Conservation (phyloP, 2,888 invertebrate genomes). For the Diarsia rubi region DNA sequence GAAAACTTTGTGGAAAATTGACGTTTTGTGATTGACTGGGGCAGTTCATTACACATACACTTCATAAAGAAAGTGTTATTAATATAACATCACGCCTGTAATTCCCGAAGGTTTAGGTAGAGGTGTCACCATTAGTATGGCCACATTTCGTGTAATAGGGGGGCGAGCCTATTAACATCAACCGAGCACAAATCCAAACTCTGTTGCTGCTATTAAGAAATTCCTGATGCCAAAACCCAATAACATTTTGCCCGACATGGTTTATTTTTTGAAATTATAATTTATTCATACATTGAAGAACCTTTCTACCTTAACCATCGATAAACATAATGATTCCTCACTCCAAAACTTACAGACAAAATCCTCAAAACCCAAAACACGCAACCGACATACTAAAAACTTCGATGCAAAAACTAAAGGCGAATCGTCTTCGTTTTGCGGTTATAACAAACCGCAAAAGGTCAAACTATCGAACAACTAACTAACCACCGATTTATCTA, state of each 20-base stretch:
- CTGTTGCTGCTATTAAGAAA: no score
- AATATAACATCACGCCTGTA: no score
- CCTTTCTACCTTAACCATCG: background rate
- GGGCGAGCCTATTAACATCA: no score
- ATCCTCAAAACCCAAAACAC: conserved; percentile 22
- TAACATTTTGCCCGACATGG: no score
- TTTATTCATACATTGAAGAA: background rate
- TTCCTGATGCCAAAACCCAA: no score
- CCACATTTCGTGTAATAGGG: no score
- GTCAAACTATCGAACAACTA: conserved; percentile 66
- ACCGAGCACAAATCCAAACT: no score
- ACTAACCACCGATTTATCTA: conserved; percentile 62
- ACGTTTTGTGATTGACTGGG: background rate
- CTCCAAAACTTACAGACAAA: conserved; percentile 22
- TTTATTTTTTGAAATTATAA: background rate
- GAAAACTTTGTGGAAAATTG: conserved; percentile 19
- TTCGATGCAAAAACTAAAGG: conserved; percentile 39
- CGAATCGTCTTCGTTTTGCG: conserved; percentile 40
- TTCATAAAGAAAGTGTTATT: background rate
- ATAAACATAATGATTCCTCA: conserved; percentile 17
- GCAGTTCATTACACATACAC: no score
- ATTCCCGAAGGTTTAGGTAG: no score
- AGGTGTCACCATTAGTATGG: no score
- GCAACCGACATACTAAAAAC: conserved; percentile 26
- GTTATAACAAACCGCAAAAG: conserved; percentile 61